Percentiles rank a stretch among this genome's conserved stretches.
phyloP scores from a whole-genome alignment of 2,797 vertebrate species.

The Anguilla obscura region DNA sequence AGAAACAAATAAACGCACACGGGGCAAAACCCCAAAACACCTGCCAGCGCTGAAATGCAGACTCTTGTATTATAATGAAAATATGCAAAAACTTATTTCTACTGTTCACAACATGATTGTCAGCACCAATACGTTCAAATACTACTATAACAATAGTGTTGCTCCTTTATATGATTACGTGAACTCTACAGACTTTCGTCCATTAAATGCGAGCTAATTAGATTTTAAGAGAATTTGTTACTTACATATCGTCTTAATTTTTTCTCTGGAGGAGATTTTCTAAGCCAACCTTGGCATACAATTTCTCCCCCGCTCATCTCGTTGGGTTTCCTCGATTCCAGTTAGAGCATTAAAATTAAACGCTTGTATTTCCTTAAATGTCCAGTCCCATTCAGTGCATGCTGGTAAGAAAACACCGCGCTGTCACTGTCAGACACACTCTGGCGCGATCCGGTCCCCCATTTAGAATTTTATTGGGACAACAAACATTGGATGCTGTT shows the following conservation, averaged over 20 bases:
- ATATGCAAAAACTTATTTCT: neutral
- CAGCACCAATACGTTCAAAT: neutral
- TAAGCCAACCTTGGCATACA: constrained; percentile 90
- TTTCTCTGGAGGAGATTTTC: constrained; percentile 97
- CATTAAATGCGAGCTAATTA: neutral
- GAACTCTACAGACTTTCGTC: neutral
- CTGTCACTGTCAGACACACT: constrained; percentile 47
- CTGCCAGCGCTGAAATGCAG: neutral
- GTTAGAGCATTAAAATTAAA: constrained; percentile 24
- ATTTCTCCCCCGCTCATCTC: constrained; percentile 91
- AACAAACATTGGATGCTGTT: neutral
- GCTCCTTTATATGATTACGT: neutral
- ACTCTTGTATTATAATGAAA: neutral
- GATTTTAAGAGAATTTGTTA: constrained; percentile 48
- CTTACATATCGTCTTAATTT: constrained; percentile 95
- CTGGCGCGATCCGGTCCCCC: constrained; percentile 59
- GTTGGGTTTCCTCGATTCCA: constrained; percentile 38
- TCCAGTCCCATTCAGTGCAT: constrained; percentile 51
- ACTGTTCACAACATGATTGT: neutral
- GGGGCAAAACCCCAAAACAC: neutral
- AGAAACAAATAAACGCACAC: neutral
- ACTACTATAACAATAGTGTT: neutral
- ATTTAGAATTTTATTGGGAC: constrained; percentile 49
- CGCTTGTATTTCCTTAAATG: constrained; percentile 55
- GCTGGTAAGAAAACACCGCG: constrained; percentile 38